These are phyloP conservation scores for Zaprionus lineosus DNA, from an alignment of 2,888 invertebrate species.

Conservation along the genomic window DNA sequence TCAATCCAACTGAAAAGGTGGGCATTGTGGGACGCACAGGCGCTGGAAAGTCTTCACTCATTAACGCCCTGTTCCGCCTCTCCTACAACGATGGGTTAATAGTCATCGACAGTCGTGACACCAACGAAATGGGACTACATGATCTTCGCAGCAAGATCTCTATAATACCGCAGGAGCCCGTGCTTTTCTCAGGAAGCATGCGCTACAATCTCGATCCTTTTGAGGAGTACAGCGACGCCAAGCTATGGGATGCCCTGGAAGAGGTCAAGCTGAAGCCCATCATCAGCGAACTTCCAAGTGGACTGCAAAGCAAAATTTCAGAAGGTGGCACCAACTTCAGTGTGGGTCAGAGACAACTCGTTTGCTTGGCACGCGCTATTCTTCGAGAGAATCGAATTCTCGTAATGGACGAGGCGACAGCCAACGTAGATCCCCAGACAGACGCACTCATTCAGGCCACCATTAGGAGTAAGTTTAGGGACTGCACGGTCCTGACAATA, in stretches of 20 bases:
- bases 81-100: conserved; percentile 90
- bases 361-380: conserved; percentile 95
- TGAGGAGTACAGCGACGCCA: conserved; percentile 89
- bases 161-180: conserved; percentile 93
- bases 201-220: conserved; percentile 95
- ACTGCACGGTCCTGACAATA: conserved; percentile 94
- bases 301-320: conserved; percentile 88
- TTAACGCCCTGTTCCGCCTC: conserved; percentile 89
- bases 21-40: conserved; percentile 89
- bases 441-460: conserved; percentile 92
- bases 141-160: conserved; percentile 90
- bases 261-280: conserved; percentile 88
- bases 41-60: conserved; percentile 88
- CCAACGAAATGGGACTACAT: conserved; percentile 87
- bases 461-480: conserved; percentile 88
- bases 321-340: conserved; percentile 93
- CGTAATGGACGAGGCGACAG: conserved; percentile 96
- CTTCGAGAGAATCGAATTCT: conserved; percentile 92
- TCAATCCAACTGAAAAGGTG: conserved; percentile 87
- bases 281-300: conserved; percentile 86
- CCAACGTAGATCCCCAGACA: conserved; percentile 95
- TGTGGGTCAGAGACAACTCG: conserved; percentile 94
- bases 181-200: conserved; percentile 93
- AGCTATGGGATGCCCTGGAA: conserved; percentile 92
- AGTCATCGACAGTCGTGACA: conserved; percentile 90